phyloP scores from a whole-genome alignment of 2,888 invertebrate species.

The Ophonus ardosiacus region DNA sequence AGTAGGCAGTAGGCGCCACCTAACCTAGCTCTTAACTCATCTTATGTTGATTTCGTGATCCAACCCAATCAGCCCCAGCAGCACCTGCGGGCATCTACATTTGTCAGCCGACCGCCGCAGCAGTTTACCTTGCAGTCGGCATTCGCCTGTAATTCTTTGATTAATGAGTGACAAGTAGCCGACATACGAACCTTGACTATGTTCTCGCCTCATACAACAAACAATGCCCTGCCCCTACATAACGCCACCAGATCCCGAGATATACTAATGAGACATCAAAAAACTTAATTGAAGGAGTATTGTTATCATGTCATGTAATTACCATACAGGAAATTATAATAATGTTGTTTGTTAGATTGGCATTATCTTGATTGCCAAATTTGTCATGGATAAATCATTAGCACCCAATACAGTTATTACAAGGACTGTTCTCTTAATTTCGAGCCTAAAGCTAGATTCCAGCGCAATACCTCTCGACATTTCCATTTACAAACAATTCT shows the following conservation, averaged over 20 bases:
- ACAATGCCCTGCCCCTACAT: neutral
- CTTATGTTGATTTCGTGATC: no score
- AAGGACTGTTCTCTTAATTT: no score
- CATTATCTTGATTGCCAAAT: no score
- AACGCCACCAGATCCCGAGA: neutral
- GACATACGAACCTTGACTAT: conserved; percentile 60
- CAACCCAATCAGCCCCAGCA: no score
- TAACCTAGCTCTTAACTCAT: no score
- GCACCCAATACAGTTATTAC: no score
- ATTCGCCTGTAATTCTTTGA: conserved; percentile 60
- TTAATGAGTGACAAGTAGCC: conserved; percentile 62
- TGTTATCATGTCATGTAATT: neutral
- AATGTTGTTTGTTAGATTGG: neutral
- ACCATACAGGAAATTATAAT: neutral
- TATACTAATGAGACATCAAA: neutral
- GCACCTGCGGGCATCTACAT: neutral
- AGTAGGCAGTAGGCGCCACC: no score
- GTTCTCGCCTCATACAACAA: conserved; percentile 1
- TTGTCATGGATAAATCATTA: no score
- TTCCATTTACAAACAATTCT: no score
- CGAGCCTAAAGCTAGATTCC: no score
- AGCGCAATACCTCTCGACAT: no score
- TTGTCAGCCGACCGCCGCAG: neutral
- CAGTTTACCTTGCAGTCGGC: conserved; percentile 61
- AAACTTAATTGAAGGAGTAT: neutral